These are phyloP conservation scores for Eurytoma californica DNA, from an alignment of 2,888 invertebrate species.

Conservation along the genomic window DNA sequence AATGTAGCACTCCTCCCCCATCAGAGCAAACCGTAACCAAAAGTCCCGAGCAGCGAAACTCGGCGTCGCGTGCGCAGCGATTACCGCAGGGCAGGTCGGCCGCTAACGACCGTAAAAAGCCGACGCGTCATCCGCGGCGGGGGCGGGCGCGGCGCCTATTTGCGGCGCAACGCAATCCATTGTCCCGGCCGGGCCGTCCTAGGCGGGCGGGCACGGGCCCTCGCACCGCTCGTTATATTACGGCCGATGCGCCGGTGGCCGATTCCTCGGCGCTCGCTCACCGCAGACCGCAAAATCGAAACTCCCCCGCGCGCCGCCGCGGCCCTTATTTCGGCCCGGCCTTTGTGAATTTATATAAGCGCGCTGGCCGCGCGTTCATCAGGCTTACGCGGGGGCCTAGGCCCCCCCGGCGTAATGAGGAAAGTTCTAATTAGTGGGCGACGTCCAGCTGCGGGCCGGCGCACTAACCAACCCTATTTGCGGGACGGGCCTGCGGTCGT, in stretches of 20 bases:
- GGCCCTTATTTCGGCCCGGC: neutral
- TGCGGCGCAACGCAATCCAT: slow-evolving; percentile 25
- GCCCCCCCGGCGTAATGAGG: slow-evolving; percentile 46
- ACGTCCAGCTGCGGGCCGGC: neutral
- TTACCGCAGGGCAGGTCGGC: neutral
- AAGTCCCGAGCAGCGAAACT: no score
- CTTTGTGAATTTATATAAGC: slow-evolving; percentile 5
- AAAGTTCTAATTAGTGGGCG: slow-evolving; percentile 58
- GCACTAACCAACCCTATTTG: slow-evolving; percentile 25
- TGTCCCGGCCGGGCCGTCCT: neutral
- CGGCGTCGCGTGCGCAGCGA: neutral
- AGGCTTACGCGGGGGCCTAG: slow-evolving; percentile 11
- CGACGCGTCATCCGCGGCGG: neutral
- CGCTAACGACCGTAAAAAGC: slow-evolving; percentile 19
- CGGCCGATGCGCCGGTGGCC: neutral
- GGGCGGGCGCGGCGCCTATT: neutral
- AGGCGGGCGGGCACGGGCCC: neutral
- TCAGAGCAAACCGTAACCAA: no score
- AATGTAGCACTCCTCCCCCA: no score
- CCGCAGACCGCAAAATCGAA: slow-evolving; percentile 33
- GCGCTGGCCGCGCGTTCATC: neutral
- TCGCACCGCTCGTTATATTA: slow-evolving; percentile 17
- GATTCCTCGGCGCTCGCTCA: neutral
- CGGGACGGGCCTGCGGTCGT: slow-evolving; percentile 5
- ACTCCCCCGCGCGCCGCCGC: neutral